Evolutionary conservation across 1,140 invertebrate genomes (phyloP).

Genomic region (Drosophila malerkotliana): DNA sequence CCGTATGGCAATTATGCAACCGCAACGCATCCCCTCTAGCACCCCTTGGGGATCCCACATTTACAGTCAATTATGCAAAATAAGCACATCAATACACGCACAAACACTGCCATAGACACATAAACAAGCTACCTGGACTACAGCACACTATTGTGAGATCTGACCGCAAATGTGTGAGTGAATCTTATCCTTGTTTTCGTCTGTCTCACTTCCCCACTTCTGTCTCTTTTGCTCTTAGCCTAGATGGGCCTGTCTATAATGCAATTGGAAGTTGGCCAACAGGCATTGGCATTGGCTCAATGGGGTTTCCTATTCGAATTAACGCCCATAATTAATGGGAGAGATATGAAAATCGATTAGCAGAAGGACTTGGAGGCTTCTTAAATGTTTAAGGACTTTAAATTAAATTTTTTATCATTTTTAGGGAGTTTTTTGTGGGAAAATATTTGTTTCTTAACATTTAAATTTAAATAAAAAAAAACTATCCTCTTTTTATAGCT

Average conservation of each 20-base stretch:
- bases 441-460: too few relatives aligned
- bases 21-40: conserved; percentile 38
- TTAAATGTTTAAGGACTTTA: background rate
- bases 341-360: conserved; percentile 37
- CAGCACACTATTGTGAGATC: background rate
- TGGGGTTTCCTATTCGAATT: conserved; percentile 50
- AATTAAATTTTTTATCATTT: background rate
- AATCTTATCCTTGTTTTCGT: background rate
- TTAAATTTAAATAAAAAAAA: too few relatives aligned
- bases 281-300: background rate
- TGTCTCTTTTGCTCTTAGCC: conserved; percentile 3
- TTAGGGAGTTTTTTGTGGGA: background rate
- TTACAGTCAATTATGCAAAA: conserved; percentile 77
- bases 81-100: conserved; percentile 56
- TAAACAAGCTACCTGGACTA: conserved; percentile 21
- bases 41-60: conserved; percentile 30
- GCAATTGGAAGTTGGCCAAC: conserved; percentile 45
- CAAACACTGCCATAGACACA: background rate
- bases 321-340: conserved; percentile 55
- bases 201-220: background rate
- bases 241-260: conserved; percentile 56
- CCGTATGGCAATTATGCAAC: conserved; percentile 52
- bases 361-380: background rate
- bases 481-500: too few relatives aligned
- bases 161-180: conserved; percentile 18